Conservation (phyloP, 2,888 invertebrate species). For the Byasa hedistus region DNA sequence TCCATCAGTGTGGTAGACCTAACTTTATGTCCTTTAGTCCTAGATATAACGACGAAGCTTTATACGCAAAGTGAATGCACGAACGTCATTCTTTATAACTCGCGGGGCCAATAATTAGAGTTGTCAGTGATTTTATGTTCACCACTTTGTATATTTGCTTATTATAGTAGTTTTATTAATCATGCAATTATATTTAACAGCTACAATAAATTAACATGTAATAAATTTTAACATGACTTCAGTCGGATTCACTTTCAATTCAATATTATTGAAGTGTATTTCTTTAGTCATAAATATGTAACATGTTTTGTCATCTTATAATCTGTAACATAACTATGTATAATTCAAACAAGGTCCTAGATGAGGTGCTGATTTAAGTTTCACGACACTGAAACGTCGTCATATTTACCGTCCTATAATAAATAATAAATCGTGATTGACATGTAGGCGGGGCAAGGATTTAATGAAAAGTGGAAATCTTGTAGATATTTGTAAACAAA, state of each 20-base stretch:
- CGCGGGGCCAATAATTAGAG: not conserved
- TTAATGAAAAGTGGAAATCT: slow-evolving; percentile 42
- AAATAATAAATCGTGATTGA: slow-evolving; percentile 58
- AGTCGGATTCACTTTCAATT: no score
- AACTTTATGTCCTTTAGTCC: not conserved
- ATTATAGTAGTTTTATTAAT: not conserved
- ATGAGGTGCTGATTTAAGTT: slow-evolving; percentile 56
- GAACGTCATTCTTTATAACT: slow-evolving; percentile 1
- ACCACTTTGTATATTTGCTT: not conserved
- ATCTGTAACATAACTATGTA: slow-evolving; percentile 26
- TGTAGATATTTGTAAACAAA: slow-evolving; percentile 16
- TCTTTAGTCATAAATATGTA: not conserved
- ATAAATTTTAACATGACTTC: no score
- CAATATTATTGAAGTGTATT: not conserved
- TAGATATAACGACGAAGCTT: not conserved
- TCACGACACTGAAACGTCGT: slow-evolving; percentile 62
- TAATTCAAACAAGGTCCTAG: slow-evolving; percentile 38
- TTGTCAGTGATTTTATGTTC: not conserved
- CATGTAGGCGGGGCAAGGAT: slow-evolving; percentile 53
- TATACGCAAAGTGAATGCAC: not conserved
- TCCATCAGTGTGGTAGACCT: not conserved
- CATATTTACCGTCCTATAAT: slow-evolving; percentile 45
- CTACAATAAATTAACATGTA: no score
- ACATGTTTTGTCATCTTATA: not conserved
- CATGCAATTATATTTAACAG: not conserved